These are phyloP conservation scores for Oreocharis arfaki DNA, from an alignment of 2,113 vertebrate genomes.

Conservation along the genomic window DNA sequence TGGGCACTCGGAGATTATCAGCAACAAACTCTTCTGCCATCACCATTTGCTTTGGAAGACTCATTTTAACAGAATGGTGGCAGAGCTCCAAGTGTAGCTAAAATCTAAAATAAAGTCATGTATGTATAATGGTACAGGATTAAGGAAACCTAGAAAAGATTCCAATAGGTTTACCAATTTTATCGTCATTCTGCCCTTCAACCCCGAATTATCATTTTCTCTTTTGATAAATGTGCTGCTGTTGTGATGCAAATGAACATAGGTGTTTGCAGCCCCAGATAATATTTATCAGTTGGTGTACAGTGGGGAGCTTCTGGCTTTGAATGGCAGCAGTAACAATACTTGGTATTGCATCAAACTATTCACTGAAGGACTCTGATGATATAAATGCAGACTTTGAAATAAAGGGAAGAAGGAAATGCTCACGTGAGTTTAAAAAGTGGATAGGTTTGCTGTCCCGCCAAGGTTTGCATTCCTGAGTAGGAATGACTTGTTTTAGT, in stretches of 20 bases:
- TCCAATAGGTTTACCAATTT: neutral
- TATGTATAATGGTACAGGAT: neutral
- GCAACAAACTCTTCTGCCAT: neutral
- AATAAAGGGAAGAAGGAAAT: neutral
- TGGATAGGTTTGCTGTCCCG: neutral
- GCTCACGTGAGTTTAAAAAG: neutral
- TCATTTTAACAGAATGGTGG: neutral
- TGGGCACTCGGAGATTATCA: neutral
- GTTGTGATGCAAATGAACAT: neutral
- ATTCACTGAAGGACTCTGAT: neutral
- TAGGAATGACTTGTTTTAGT: neutral
- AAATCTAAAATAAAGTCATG: neutral
- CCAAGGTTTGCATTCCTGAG: neutral
- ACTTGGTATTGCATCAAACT: neutral
- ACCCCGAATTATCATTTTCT: neutral
- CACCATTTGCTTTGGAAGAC: neutral
- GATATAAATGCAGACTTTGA: neutral
- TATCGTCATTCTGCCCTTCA: neutral
- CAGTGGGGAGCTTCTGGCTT: neutral
- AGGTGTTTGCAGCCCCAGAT: neutral
- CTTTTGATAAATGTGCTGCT: neutral
- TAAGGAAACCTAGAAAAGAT: neutral
- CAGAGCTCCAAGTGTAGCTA: neutral
- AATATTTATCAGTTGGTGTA: neutral
- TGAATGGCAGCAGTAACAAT: neutral